Base-by-base conservation (phyloP, 2,888 invertebrate species). In the Epinotia nisella region DNA sequence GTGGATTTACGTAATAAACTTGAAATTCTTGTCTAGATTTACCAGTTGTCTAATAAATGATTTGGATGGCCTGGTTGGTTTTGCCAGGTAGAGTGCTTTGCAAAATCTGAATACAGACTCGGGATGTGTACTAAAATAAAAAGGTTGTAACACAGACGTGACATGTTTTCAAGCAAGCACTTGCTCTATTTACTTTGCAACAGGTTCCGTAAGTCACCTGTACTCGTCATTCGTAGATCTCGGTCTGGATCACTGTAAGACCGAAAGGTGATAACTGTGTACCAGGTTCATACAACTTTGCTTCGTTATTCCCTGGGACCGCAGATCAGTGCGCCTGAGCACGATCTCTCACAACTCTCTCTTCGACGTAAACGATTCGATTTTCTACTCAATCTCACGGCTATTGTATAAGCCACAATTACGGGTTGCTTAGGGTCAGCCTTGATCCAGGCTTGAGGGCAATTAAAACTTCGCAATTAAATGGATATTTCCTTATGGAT, bases 261-360 rank as follows among this genome's bases (percentile, higher is more conserved):
- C 15, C 21, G 56, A 15, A 66, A 66, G 66, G 66, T n/a, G 21
- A 1, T 66, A 66, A 66, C 24, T 66, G n/a, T 65, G 53, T 55
- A 56, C 55, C 21, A 15, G 41, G 10, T 11, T n/a, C 56, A 11
- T 56, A 21, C 53, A 13, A 0, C 41, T n/a, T 41, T 41, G 24
- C 21, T n/a, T 56, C 35, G 21, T 66, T 56, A 17, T 24, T 15
- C n/a, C n/a, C 15, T 21, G 11, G 55, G 7, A 21, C 11, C 1
- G 21, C 66, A 61, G 64, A 74, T 74, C 69, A 73, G 69, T 56
- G 65, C 62, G 71, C 58, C 67, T 65, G 55, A 74, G 74, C 74
- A 71, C 76, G 74, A 75, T 77, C 74, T 75, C 74, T 61, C 74
- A 49, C 70, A 75, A 71, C 77, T 77, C 78, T 78, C 77, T 77